Conservation (phyloP, 2,888 invertebrate species). For the Eristalinus aeneus region DNA sequence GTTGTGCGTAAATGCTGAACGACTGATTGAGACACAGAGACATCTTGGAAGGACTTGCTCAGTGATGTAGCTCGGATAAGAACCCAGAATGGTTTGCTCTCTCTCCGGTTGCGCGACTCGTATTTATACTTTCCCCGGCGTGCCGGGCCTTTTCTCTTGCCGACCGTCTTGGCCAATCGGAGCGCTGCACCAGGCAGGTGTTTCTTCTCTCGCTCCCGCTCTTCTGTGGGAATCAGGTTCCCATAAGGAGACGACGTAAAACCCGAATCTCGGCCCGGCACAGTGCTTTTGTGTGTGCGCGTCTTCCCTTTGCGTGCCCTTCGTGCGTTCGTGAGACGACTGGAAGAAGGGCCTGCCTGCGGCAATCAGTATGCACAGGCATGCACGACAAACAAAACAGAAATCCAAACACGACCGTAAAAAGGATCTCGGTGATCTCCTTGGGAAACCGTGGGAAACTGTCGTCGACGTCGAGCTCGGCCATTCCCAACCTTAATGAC, state of each 20-base stretch:
- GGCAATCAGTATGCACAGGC: slow-evolving; percentile 65
- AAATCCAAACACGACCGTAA: slow-evolving; percentile 40
- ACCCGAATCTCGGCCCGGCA: slow-evolving; percentile 17
- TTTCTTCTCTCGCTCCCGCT: slow-evolving; percentile 43
- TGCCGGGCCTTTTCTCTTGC: not conserved
- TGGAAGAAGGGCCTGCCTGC: slow-evolving; percentile 39
- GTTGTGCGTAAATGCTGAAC: slow-evolving; percentile 62
- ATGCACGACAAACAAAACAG: slow-evolving; percentile 59
- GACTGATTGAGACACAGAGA: slow-evolving; percentile 43
- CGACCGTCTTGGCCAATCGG: slow-evolving; percentile 47
- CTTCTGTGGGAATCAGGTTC: slow-evolving; percentile 59
- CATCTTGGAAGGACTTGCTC: slow-evolving; percentile 27
- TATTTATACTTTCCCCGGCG: slow-evolving; percentile 56
- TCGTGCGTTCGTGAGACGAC: not conserved
- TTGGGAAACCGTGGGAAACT: slow-evolving; percentile 33
- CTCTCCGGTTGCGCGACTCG: slow-evolving; percentile 41
- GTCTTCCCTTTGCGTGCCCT: slow-evolving; percentile 10
- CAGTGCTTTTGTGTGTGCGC: slow-evolving; percentile 47
- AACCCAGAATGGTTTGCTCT: slow-evolving; percentile 42
- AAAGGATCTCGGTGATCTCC: slow-evolving; percentile 7
- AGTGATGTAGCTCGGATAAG: slow-evolving; percentile 32
- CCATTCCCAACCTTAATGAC: slow-evolving; percentile 61
- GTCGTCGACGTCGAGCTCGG: slow-evolving; percentile 4
- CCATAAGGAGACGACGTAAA: slow-evolving; percentile 45
- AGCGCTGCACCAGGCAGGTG: slow-evolving; percentile 57